Conservation (phyloP, 2,113 vertebrate species). For the Elephas maximus region DNA sequence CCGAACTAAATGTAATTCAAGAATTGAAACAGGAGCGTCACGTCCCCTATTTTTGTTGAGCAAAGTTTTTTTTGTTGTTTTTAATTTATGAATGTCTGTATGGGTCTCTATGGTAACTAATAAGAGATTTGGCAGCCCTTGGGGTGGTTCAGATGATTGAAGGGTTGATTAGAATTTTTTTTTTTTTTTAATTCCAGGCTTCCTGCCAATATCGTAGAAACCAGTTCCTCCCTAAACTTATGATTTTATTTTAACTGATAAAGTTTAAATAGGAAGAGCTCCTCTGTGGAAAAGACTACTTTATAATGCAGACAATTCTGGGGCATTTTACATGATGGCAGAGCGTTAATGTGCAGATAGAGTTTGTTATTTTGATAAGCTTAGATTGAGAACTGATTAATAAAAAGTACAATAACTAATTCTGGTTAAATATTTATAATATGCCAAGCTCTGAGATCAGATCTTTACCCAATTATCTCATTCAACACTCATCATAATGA, state of each 20-base stretch:
- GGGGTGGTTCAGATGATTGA: conserved; percentile 56
- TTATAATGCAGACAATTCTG: background rate
- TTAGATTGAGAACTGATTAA: background rate
- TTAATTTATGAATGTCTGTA: conserved; percentile 54
- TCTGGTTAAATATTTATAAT: background rate
- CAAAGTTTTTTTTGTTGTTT: background rate
- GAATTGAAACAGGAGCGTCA: conserved; percentile 3
- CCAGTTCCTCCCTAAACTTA: background rate
- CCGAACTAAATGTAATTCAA: conserved; percentile 29
- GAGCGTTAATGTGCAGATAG: background rate
- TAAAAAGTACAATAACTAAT: background rate
- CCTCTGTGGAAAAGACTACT: background rate
- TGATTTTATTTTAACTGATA: conserved; percentile 46
- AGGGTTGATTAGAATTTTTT: conserved; percentile 72
- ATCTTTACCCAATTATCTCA: background rate
- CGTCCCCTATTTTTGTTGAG: conserved; percentile 38
- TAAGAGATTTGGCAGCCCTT: conserved; percentile 67
- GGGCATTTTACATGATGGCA: background rate
- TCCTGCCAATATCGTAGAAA: conserved; percentile 68
- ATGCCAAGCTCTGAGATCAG: background rate
- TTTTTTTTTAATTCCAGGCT: conserved; percentile 59
- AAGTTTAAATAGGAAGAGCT: background rate
- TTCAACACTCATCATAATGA: background rate
- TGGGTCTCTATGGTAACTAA: conserved; percentile 64
- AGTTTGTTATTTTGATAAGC: background rate